Percentiles rank a stretch among this genome's conserved stretches.
phyloP scores from a whole-genome alignment of 2,797 vertebrate genomes.

The Betta splendens region DNA sequence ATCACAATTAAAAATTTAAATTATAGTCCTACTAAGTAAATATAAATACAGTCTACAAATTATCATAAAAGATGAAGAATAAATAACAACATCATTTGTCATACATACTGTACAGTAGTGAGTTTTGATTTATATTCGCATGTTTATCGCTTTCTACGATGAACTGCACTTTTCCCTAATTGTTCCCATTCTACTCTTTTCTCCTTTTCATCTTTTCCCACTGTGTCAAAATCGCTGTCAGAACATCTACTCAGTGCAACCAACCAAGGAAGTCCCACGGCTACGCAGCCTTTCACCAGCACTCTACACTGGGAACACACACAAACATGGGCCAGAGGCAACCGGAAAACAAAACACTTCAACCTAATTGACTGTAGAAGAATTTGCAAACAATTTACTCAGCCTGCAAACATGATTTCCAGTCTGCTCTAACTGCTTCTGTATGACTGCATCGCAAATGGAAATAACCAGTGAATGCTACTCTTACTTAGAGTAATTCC shows the following conservation, averaged over 20 bases:
- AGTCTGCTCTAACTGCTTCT: not conserved
- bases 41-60: not conserved
- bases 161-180: no score
- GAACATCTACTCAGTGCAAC: constrained; percentile 42
- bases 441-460: constrained; percentile 1
- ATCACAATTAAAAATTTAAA: constrained; percentile 5
- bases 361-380: not conserved
- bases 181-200: not conserved
- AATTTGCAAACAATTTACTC: constrained; percentile 1
- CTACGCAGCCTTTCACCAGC: constrained; percentile 26
- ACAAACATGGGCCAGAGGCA: constrained; percentile 22
- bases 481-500: not conserved
- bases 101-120: no score
- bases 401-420: not conserved
- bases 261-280: constrained; percentile 14
- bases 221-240: constrained; percentile 9
- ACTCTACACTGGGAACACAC: constrained; percentile 19
- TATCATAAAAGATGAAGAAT: not conserved
- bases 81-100: not conserved
- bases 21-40: not conserved
- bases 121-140: not conserved
- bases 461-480: not conserved
- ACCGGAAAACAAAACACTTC: constrained; percentile 23
- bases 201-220: not conserved
- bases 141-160: not conserved